Evolutionary conservation across 2,888 invertebrate genomes (phyloP), one percentile per base, ranked within the genome.

Genomic region (Taphrorychus bicolor): DNA sequence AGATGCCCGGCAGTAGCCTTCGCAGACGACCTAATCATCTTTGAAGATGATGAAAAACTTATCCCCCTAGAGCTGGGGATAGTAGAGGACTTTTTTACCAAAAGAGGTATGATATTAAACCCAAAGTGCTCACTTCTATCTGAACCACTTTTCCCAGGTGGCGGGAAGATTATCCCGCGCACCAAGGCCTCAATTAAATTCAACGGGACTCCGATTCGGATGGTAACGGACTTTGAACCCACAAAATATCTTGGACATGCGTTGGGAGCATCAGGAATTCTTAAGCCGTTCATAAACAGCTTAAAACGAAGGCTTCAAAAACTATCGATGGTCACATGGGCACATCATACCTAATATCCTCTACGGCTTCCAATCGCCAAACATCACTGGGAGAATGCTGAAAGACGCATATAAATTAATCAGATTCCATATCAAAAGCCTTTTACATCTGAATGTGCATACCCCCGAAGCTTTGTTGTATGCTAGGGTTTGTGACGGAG

Each of bases 361-460:
- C n/a, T n/a, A n/a, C n/a, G n/a, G n/a, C n/a, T n/a, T n/a, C n/a
- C n/a, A n/a, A n/a, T n/a, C n/a, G n/a, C n/a, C n/a, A n/a, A n/a
- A n/a, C n/a, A 49, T 73, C 0, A 74, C 74, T 0, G 61, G 66
- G 0, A 67, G 51, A 9, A 32, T 56, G 14, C 62, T 69, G 5
- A 32, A 40, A 21, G 67, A 57, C 3, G 64, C 57, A 1, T 70
- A 72, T 24, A 48, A 62, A 11, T 24, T 66, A 5, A 48, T 70
- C 3, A 60, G 60, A 2, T 40, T 65, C 24, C n/a, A 68, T 14
- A 62, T 72, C 5, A 66, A 74, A 51, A 21, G 56, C 5, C 79
- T 81, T 75, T 82, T 85, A 82, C 85, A 85, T 83, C 83, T 85
- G 82, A 80, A 83, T 81, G 82, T 82, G 2, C 76, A 72, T 73